These are phyloP conservation scores for Oryzias javanicus DNA, from an alignment of 2,113 vertebrate species.

Conservation along the genomic window DNA sequence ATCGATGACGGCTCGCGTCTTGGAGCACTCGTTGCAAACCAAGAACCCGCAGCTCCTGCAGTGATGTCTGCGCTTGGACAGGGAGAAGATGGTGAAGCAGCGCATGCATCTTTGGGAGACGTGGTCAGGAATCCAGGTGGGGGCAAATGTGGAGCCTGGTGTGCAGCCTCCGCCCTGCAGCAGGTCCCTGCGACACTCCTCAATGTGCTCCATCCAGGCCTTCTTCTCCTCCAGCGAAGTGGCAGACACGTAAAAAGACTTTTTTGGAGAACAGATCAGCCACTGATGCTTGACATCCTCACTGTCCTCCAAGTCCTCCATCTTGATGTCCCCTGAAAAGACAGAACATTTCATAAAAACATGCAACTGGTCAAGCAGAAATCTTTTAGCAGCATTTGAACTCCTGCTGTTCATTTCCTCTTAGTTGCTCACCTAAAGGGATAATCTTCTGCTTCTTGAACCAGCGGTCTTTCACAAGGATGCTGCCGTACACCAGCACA, in stretches of 20 bases:
- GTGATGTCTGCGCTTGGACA: constrained; percentile 84
- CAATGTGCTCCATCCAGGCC: constrained; percentile 87
- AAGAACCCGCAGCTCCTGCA: constrained; percentile 89
- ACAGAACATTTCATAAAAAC: background rate
- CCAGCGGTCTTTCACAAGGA: constrained; percentile 81
- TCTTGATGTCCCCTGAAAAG: constrained; percentile 78
- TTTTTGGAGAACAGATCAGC: constrained; percentile 87
- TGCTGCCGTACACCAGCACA: constrained; percentile 86
- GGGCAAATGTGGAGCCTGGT: constrained; percentile 69
- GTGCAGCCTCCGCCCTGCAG: constrained; percentile 57
- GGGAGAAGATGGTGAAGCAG: constrained; percentile 82
- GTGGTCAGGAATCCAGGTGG: constrained; percentile 86
- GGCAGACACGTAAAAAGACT: constrained; percentile 88
- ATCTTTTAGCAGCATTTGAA: too few relatives aligned
- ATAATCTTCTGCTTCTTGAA: constrained; percentile 85
- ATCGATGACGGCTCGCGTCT: constrained; percentile 74
- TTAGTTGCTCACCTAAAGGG: constrained; percentile 64
- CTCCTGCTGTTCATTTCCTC: too few relatives aligned
- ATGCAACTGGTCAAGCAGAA: too few relatives aligned
- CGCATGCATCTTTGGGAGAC: constrained; percentile 90
- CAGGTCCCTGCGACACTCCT: constrained; percentile 75
- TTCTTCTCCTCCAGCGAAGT: constrained; percentile 79
- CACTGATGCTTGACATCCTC: constrained; percentile 83
- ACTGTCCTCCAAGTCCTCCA: constrained; percentile 81
- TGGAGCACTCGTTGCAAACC: constrained; percentile 85